A percentile compares a stretch with the other conserved stretches of the same genome.
Evolutionary conservation across 1,140 invertebrate genomes (phyloP).

Genomic region (Brachionus rotundiformis): DNA sequence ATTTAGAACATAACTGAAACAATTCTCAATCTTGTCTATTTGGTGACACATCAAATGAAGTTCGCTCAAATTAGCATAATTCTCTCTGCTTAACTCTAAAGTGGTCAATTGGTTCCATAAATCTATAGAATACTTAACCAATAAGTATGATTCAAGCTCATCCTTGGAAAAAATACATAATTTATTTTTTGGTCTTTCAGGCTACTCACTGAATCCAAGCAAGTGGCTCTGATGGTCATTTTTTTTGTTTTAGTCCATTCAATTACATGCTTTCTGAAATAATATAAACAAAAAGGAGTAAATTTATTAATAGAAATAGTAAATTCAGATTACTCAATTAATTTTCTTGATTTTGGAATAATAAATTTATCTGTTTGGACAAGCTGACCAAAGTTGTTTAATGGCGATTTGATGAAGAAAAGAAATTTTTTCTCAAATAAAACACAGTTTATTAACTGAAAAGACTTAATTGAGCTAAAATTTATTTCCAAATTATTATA

Average conservation of each 20-base stretch:
- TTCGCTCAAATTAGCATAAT: neutral
- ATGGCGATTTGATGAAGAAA: neutral
- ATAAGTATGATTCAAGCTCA: neutral
- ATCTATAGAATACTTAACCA: conserved; percentile 17
- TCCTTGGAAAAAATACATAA: neutral
- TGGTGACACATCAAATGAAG: conserved; percentile 17
- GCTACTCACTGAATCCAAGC: neutral
- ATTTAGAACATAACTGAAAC: neutral
- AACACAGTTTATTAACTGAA: neutral
- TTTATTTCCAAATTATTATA: neutral
- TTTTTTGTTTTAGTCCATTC: neutral
- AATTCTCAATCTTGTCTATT: neutral
- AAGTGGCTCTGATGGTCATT: neutral
- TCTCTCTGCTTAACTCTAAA: neutral
- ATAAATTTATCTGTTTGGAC: conserved; percentile 12
- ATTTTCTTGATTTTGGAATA: neutral
- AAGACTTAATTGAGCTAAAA: neutral
- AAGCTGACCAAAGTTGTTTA: conserved; percentile 11
- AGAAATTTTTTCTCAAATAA: conserved; percentile 25
- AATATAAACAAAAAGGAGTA: neutral
- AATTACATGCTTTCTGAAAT: conserved; percentile 1
- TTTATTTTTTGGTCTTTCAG: neutral
- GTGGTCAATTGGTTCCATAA: conserved; percentile 17
- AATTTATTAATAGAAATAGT: neutral
- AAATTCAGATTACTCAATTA: conserved; percentile 12